Conservation (phyloP, 2,113 vertebrate species). For the Alces alces region DNA sequence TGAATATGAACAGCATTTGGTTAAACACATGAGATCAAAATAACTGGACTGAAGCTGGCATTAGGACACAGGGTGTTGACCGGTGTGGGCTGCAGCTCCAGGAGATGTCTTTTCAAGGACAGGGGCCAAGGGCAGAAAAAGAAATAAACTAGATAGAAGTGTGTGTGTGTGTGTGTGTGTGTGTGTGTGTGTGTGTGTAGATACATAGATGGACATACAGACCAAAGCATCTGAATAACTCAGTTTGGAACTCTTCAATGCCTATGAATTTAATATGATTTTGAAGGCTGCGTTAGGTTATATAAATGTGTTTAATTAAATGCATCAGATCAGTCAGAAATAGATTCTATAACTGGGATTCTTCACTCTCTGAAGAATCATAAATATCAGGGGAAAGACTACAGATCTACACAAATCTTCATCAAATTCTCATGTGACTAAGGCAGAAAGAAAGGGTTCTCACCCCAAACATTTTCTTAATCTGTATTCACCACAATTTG, state of each 20-base stretch:
- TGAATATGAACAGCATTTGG: not conserved
- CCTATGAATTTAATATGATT: not conserved
- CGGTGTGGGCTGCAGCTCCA: not conserved
- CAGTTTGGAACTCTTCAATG: not conserved
- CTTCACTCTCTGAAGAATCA: not conserved
- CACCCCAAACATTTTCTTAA: not conserved
- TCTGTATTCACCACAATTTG: not conserved
- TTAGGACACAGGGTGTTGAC: not conserved
- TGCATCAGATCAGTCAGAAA: not conserved
- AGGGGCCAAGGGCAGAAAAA: not conserved
- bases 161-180: not conserved
- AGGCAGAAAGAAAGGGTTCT: not conserved
- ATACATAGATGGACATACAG: not conserved
- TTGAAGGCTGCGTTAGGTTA: not conserved
- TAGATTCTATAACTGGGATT: not conserved
- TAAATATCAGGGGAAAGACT: not conserved
- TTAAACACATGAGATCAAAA: not conserved
- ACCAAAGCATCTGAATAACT: not conserved
- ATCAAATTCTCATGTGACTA: not conserved
- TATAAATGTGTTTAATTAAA: constrained; percentile 24
- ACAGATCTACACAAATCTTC: not conserved
- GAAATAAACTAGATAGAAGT: not conserved
- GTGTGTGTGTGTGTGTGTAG: accelerated
- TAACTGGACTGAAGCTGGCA: not conserved
- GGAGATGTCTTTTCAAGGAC: not conserved